A percentile compares a stretch with the other conserved stretches of the same genome.
Evolutionary conservation across 2,888 invertebrate species (phyloP).

Genomic region (Conchocele bisecta): DNA sequence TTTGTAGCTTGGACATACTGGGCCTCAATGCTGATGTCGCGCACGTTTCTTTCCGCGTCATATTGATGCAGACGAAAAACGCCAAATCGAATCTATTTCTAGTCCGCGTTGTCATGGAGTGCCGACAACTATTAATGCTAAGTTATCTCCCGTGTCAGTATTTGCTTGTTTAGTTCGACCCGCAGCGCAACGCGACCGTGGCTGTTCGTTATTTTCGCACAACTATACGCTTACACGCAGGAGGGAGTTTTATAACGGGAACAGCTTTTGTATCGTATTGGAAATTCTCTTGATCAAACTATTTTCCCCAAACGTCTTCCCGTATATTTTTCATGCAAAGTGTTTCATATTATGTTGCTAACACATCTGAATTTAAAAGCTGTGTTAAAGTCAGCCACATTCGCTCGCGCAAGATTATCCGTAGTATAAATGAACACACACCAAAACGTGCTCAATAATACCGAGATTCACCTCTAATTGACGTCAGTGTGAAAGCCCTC

Average conservation of each 20-base stretch:
- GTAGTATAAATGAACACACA: slow-evolving; percentile 71
- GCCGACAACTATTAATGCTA: slow-evolving; percentile 46
- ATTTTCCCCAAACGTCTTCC: slow-evolving; percentile 34
- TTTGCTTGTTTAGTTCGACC: slow-evolving; percentile 50
- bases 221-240: slow-evolving; percentile 62
- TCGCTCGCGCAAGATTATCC: slow-evolving; percentile 53
- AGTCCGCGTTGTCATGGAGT: slow-evolving; percentile 50
- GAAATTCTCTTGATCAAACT: slow-evolving; percentile 19
- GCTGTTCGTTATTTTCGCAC: slow-evolving; percentile 31
- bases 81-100: slow-evolving; percentile 21
- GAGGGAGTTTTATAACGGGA: slow-evolving; percentile 80
- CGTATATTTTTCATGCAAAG: slow-evolving; percentile 29
- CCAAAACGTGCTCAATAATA: slow-evolving; percentile 80
- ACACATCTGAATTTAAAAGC: too few relatives aligned
- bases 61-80: slow-evolving; percentile 36
- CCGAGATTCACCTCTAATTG: slow-evolving; percentile 76
- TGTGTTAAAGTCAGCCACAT: slow-evolving; percentile 55
- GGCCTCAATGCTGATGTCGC: too few relatives aligned
- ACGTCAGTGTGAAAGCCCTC: slow-evolving; percentile 79
- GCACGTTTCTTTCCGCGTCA: too few relatives aligned
- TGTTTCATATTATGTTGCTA: slow-evolving; percentile 26
- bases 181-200: slow-evolving; percentile 32
- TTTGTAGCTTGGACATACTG: too few relatives aligned
- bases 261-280: slow-evolving; percentile 68
- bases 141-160: slow-evolving; percentile 62